phyloP scores from a whole-genome alignment of 2,113 vertebrate species.

The Halichoerus grypus region DNA sequence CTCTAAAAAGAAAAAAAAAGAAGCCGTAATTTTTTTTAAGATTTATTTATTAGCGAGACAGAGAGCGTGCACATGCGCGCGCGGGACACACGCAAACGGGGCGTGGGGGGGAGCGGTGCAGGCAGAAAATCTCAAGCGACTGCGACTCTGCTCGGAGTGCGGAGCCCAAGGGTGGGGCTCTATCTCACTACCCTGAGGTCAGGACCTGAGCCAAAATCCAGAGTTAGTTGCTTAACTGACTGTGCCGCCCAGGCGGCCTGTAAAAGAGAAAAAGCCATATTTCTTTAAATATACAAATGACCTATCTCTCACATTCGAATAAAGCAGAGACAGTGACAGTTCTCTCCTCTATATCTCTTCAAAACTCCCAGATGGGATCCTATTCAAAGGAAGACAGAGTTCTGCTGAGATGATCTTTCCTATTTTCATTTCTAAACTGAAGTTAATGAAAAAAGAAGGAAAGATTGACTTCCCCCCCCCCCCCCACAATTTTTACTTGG shows the following conservation, averaged over 20 bases:
- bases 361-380: not conserved
- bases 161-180: not conserved
- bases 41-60: not conserved
- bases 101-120: no score
- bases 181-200: not conserved
- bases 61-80: rapidly evolving
- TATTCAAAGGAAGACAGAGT: not conserved
- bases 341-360: not conserved
- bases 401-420: conserved; percentile 9
- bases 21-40: not conserved
- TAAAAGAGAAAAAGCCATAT: not conserved
- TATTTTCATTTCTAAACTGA: conserved; percentile 43
- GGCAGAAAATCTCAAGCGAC: not conserved
- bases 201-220: not conserved
- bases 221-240: not conserved
- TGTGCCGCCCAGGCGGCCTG: not conserved
- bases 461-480: not conserved
- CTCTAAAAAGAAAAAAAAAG: not conserved
- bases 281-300: conserved; percentile 11
- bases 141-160: not conserved
- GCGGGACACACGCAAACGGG: not conserved
- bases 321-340: not conserved
- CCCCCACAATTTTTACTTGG: conserved; percentile 11
- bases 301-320: not conserved
- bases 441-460: not conserved